phyloP scores from a whole-genome alignment of 1,140 invertebrate species.

The Lordiphosa stackelbergi region DNA sequence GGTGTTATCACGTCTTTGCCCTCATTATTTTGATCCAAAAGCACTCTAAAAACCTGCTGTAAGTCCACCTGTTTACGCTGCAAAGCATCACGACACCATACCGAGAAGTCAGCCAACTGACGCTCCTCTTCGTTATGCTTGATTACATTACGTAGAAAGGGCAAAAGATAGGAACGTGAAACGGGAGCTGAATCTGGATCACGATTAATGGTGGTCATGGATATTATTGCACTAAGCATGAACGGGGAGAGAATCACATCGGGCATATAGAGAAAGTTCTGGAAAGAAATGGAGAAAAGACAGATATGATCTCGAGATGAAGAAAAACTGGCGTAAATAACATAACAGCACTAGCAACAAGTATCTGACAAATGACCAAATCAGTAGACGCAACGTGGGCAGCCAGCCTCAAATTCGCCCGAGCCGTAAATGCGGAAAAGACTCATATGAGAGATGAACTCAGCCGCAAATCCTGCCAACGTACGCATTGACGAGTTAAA shows the following conservation, averaged over 20 bases:
- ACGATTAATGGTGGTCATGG: constrained; percentile 67
- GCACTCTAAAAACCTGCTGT: constrained; percentile 62
- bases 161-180: constrained; percentile 54
- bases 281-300: neutral
- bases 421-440: too few relatives aligned
- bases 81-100: constrained; percentile 71
- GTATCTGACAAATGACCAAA: too few relatives aligned
- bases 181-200: constrained; percentile 57
- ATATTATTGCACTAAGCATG: constrained; percentile 68
- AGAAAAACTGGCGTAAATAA: too few relatives aligned
- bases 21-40: constrained; percentile 75
- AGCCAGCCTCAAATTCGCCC: too few relatives aligned
- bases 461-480: too few relatives aligned
- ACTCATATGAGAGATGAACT: too few relatives aligned
- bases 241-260: constrained; percentile 71
- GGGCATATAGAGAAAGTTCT: constrained; percentile 68
- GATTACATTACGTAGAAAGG: constrained; percentile 68
- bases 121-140: constrained; percentile 66
- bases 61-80: constrained; percentile 63
- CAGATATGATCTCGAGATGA: too few relatives aligned
- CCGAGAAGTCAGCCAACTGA: constrained; percentile 51
- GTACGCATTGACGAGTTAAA: too few relatives aligned
- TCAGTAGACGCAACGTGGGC: too few relatives aligned
- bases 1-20: constrained; percentile 73
- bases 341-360: too few relatives aligned